These are phyloP conservation scores for Scaptomyza caliginosa DNA, from an alignment of 2,888 invertebrate species.

Conservation along the genomic window DNA sequence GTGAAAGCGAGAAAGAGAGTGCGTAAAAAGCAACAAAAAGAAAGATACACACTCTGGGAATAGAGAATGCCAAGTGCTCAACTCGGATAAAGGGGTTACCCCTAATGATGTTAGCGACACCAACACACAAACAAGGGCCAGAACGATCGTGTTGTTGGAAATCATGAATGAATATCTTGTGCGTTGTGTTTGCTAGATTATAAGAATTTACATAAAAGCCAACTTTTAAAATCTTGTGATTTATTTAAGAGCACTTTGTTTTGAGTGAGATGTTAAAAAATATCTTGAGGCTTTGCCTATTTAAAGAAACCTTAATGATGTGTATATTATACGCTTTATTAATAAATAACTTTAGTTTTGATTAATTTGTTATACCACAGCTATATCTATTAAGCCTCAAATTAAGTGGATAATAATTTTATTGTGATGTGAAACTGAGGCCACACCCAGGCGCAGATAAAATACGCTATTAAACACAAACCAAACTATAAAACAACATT, in stretches of 20 bases:
- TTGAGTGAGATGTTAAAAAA: no score
- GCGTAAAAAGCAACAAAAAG: not conserved
- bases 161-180: not conserved
- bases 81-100: conserved; percentile 25
- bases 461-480: not conserved
- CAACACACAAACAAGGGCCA: conserved; percentile 6
- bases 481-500: conserved; percentile 53
- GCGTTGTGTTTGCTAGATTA: not conserved
- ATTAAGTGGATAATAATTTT: not conserved
- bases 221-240: not conserved
- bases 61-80: conserved; percentile 35
- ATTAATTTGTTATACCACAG: not conserved
- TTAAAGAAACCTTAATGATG: no score
- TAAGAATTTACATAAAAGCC: not conserved
- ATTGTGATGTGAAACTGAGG: not conserved
- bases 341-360: not conserved
- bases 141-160: not conserved
- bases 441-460: conserved; percentile 9
- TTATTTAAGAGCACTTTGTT: not conserved
- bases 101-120: conserved; percentile 56
- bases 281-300: no score
- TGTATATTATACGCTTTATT: no score
- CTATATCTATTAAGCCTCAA: conserved; percentile 2
- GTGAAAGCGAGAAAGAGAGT: not conserved
- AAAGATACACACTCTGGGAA: not conserved